Percentiles rank a stretch among this genome's conserved stretches.
Evolutionary conservation across 2,113 vertebrate species (phyloP).

Genomic region (Indri indri): DNA sequence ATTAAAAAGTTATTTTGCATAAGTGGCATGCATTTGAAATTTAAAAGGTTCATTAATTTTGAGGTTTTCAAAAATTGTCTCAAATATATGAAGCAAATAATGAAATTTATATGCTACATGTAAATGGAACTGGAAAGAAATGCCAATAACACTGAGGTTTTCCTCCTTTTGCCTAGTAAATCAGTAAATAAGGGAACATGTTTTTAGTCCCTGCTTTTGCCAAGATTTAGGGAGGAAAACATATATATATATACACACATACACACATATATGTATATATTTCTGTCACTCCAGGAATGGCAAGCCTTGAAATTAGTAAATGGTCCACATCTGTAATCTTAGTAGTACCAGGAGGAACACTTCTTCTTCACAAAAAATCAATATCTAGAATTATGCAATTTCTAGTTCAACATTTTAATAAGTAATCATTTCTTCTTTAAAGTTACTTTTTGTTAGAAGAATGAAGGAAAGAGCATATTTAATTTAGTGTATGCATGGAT

Average conservation of each 20-base stretch:
- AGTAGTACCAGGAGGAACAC: neutral
- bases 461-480: neutral
- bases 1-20: neutral
- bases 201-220: neutral
- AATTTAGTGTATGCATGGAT: neutral
- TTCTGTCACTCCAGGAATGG: neutral
- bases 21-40: neutral
- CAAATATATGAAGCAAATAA: neutral
- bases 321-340: neutral
- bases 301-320: neutral
- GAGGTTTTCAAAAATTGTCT: neutral
- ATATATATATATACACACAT: accelerated
- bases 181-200: neutral
- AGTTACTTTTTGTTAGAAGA: neutral
- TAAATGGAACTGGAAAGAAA: neutral
- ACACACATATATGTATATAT: neutral
- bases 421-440: neutral
- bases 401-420: neutral
- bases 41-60: neutral
- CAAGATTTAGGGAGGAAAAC: neutral
- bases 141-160: neutral
- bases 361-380: neutral
- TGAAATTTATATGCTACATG: neutral
- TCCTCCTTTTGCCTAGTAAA: neutral
- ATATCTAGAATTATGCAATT: neutral